Percentiles rank a stretch among this genome's conserved stretches.
These are phyloP conservation scores for Lasius fuliginosus DNA, from an alignment of 2,888 invertebrate genomes.

Conservation along the genomic window DNA sequence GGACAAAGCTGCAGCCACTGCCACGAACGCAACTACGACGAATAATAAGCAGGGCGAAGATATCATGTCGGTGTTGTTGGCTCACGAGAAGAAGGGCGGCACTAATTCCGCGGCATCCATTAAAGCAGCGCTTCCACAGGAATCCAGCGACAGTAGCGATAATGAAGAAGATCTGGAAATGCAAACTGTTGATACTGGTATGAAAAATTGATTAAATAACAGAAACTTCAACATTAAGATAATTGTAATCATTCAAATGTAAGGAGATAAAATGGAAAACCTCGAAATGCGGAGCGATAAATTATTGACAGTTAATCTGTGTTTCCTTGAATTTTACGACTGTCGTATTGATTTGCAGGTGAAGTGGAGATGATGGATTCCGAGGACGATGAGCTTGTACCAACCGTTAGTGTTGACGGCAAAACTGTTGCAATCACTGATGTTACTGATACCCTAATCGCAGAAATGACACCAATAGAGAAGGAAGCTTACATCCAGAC, in stretches of 20 bases:
- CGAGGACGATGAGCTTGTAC: conserved; percentile 92
- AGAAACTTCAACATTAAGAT: conserved; percentile 3
- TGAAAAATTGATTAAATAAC: conserved; percentile 54
- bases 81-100: conserved; percentile 93
- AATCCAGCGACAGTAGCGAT: conserved; percentile 93
- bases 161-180: conserved; percentile 91
- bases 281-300: not conserved
- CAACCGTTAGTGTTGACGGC: conserved; percentile 94
- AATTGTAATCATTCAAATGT: not conserved
- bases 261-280: not conserved
- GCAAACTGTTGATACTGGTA: conserved; percentile 90
- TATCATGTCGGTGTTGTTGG: conserved; percentile 96
- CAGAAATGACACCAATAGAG: conserved; percentile 96
- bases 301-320: conserved; percentile 4
- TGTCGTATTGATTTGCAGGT: conserved; percentile 84
- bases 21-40: conserved; percentile 82
- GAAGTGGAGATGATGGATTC: conserved; percentile 92
- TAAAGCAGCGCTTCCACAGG: conserved; percentile 88
- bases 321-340: conserved; percentile 7
- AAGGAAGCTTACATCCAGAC: conserved; percentile 97
- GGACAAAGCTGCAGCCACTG: conserved; percentile 84
- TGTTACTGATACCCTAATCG: conserved; percentile 94
- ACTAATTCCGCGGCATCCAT: conserved; percentile 88
- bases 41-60: conserved; percentile 92
- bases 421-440: conserved; percentile 93